Base-by-base conservation (phyloP, 2,888 invertebrate genomes). In the Synergus laeviventris region DNA sequence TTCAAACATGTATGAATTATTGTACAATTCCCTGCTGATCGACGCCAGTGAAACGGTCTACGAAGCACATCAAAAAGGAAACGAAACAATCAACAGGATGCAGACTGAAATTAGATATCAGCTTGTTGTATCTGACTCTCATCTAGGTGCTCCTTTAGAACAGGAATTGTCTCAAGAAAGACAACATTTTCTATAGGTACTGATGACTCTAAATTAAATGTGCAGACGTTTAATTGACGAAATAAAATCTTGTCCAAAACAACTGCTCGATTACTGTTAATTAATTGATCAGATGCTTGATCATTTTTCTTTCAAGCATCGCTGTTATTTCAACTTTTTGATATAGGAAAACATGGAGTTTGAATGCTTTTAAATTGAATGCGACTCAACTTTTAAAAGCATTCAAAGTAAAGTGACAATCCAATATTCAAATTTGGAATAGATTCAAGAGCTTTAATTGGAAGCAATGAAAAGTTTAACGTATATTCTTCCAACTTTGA, bases 1-100 rank as follows among this genome's bases (percentile, higher is more conserved):
- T 54, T 49, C 62, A 74, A 36, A 12, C 36, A 31, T 24, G 8
- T n/a, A 36, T 60, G 31, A 54, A 76, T 54, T 39, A n/a, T n/a
- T n/a, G 56, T 36, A 24, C 45, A 16, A 24, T 24, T 66, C 31
- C 45, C 49, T 66, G 45, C 42, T 45, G 24, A 66, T 21, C 16
- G 24, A 24, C 42, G 66, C 16, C 31, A 66, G 45, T 45, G 16
- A 45, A 24, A 42, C 66, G 11, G 54, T 21, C n/a, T 56, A 11
- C 3, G 18, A 21, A 56, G 54, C 54, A 56, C 21, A 56, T 56
- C 54, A 56, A 56, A 56, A 56, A 56, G 54, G 54, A 56, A 54
- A n/a, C 54, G 18, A 54, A 54, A 56, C 21, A 56, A 56, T 56
- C 54, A 56, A 21, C 54, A 21, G 18, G 54, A 56, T 21, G 54